Base-by-base conservation (phyloP, 92 coral and sea anemone genomes). In the Phenganax subtilis region DNA sequence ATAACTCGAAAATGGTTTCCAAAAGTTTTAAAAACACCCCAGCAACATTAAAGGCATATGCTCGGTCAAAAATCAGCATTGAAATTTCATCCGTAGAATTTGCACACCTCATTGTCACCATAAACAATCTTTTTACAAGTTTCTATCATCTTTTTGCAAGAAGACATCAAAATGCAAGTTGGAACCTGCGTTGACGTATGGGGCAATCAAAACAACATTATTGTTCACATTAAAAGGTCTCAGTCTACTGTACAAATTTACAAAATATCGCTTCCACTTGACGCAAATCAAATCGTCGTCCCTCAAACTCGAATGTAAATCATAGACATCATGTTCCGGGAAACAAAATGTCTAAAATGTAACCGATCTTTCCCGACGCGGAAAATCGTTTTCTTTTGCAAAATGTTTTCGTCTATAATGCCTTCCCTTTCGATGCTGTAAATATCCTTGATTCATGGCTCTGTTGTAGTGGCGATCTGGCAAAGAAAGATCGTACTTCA, bases 391-490 rank as follows among this genome's bases (percentile, higher is more conserved):
- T 16, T 79, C 73, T 28, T 64, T 64, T 16, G 44, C 52, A 47
- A 79, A 79, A 20, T 30, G 51, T 28, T 79, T 79, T 11, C 74
- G 2, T 63, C 83, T 30, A 79, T 60, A 79, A 27, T 64, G 83
- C 29, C 83, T 63, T 63, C 83, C 83, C n/a, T 52, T 79, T 52
- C 52, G 83, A 29, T 79, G 83, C 29, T 54, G 83, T n/a, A 79
- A 15, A 53, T 79, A 63, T 11, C 83, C 83, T 61, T 47, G 51
- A 52, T 79, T 79, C 61, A 51, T 62, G 8, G 83, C 83, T 53
- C 8, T 28, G 53, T 52, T 8, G 54, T 79, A 64, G 17, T 79
- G 83, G 12, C 83, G 69, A 51, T 79, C 60, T 3, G 83, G 83
- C 15, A 79, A 20, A 3, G 83, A 59, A 0, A 79, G 74, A 64